Base-by-base conservation (phyloP, 2,888 invertebrate genomes). In the Ophioninae sp. region DNA sequence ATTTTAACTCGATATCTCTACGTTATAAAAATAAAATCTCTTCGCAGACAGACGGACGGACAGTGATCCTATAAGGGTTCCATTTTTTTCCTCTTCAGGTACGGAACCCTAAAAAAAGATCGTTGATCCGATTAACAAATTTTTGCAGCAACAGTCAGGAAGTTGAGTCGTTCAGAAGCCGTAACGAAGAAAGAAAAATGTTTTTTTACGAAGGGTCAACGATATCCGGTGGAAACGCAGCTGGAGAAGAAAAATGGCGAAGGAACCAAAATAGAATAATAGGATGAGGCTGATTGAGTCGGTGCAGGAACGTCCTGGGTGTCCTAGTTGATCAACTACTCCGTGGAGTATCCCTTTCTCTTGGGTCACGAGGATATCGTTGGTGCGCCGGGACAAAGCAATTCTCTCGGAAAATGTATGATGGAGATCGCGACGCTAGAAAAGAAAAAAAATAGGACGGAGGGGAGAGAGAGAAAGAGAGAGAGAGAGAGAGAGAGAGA, bases 371-470 rank as follows among this genome's bases (percentile, higher is more conserved):
- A 59, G 13, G 20, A 59, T 51, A 23, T n/a, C n/a, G 37, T 72
- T 10, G 0, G 20, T 63, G 63, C n/a, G 23, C n/a, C 23, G 0
- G n/a, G 63, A n/a, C 30, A 30, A 37, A 44, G 41, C 44, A 51
- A 63, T 23, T 63, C n/a, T 0, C 63, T 63, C 44, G 7, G 30
- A 73, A 22, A 73, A 44, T 63, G 51, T 73, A 41, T 73, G 44
- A 73, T 73, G 20, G 63, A 51, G 30, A 63, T 9, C 22, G 10
- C 17, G 23, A 37, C 17, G 23, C 10, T 20, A 63, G 30, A 7
- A n/a, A 30, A 73, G 20, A 44, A 41, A 73, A 44, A 17, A 10
- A 13, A 7, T 6, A 37, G 37, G 61, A 7, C n/a, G 61, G 5
- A 51, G 3, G 3, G 30, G 30, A 3, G 30, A 30, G 30, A 30